Evolutionary conservation across 2,797 vertebrate species (phyloP), one percentile per base, ranked within the genome.

Genomic region (Taenioides sp.): DNA sequence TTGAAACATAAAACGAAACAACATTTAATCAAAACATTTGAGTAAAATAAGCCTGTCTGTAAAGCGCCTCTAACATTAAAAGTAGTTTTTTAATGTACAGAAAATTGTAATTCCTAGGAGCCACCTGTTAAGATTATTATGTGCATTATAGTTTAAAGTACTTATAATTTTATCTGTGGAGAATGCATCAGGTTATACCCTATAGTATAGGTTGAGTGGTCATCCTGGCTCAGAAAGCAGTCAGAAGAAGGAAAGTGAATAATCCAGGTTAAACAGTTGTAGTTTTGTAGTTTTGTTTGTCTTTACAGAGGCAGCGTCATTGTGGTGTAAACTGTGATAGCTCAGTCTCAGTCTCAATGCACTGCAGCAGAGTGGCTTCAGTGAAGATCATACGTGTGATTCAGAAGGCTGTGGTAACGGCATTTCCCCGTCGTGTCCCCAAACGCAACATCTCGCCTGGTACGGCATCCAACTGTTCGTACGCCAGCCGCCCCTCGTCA

Each of bases 371-470:
- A 27, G 72, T 1, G 61, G 58, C 43, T 72, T 72, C 16, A 55
- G 71, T 23, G 20, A 37, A 70, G 67, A 71, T 73, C 28, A 43
- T n/a, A 55, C 12, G n/a, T 67, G 75, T 47, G 75, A 65, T 71
- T 92, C 92, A 98, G 91, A 98, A 98, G 80, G 95, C 94, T n/a
- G 96, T 97, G 86, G 96, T 96, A 83, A 96, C 91, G 6, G 96
- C 95, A 18, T 93, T 92, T 73, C 94, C 94, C 31, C 92, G 91
- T 0, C 94, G 94, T 0, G 87, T 89, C 80, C 95, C 95, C 70
- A 94, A 87, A 65, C 90, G 91, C 59, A 95, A 80, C 68, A 95
- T 94, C 69, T 97, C 96, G 60, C 95, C 91, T 7, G 96, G 95
- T 57, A 96, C 94, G 0, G 92, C 95, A 90, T 98, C 96, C 80